phyloP scores from a whole-genome alignment of 2,888 invertebrate species.

The Elysia crispata region DNA sequence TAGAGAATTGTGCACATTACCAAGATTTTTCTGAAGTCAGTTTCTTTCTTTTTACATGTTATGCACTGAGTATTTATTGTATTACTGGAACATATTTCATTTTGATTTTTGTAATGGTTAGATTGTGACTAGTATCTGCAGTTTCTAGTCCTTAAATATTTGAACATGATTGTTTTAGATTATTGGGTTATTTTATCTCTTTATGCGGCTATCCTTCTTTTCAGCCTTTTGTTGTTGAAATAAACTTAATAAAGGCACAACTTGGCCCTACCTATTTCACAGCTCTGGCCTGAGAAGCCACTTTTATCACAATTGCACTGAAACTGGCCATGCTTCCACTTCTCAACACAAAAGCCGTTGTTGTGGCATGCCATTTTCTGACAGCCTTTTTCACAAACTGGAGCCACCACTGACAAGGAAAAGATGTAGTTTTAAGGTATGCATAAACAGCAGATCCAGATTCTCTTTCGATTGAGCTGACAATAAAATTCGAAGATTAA shows the following conservation, averaged over 20 bases:
- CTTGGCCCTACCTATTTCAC: constrained; percentile 68
- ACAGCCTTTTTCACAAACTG: constrained; percentile 67
- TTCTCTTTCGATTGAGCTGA: background rate
- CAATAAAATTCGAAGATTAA: no score
- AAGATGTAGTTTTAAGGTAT: no score
- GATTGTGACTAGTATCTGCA: no score
- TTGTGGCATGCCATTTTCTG: constrained; percentile 61
- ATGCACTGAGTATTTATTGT: no score
- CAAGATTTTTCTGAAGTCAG: no score
- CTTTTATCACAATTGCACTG: constrained; percentile 66
- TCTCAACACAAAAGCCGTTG: constrained; percentile 65
- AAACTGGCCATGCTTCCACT: constrained; percentile 62
- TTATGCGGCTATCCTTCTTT: no score
- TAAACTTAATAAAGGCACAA: constrained; percentile 25
- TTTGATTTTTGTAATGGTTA: no score
- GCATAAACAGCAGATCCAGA: background rate
- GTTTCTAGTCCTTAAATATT: no score
- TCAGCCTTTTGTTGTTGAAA: background rate
- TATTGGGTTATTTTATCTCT: background rate
- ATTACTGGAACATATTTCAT: no score
- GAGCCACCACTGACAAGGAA: constrained; percentile 49
- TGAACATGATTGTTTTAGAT: no score
- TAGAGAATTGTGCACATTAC: no score
- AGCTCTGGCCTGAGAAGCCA: constrained; percentile 64
- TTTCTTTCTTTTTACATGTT: no score